phyloP scores from a whole-genome alignment of 2,113 vertebrate species.

The Datnioides undecimradiatus region DNA sequence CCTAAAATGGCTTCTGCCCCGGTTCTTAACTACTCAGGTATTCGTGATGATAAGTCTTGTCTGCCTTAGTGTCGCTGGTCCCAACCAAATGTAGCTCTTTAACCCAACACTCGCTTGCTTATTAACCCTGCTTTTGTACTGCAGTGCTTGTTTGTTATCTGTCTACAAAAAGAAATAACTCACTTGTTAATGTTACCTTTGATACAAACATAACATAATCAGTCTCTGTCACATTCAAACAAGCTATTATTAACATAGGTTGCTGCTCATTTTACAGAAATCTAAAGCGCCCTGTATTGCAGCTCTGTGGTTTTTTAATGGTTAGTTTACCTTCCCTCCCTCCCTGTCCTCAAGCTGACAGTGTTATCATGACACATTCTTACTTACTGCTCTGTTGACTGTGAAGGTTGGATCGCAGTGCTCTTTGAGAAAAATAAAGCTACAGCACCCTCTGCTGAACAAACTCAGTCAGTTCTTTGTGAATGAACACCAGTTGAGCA shows the following conservation, averaged over 20 bases:
- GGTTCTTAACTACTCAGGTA: constrained; percentile 92
- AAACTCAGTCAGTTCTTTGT: neutral
- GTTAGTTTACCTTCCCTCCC: constrained; percentile 11
- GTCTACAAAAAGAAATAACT: neutral
- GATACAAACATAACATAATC: neutral
- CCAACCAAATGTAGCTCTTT: constrained; percentile 28
- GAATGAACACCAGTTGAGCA: neutral
- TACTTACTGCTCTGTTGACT: constrained; percentile 12
- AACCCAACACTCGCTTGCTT: constrained; percentile 36
- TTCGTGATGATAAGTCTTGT: constrained; percentile 49
- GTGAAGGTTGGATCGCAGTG: constrained; percentile 5
- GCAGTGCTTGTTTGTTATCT: neutral
- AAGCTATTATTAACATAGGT: neutral
- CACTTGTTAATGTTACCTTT: neutral
- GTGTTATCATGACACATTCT: constrained; percentile 11
- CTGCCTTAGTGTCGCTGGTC: constrained; percentile 16
- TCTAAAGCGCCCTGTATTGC: neutral
- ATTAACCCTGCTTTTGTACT: constrained; percentile 53
- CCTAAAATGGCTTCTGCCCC: constrained; percentile 94
- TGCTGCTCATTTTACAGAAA: neutral
- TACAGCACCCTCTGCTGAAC: constrained; percentile 71
- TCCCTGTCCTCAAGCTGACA: constrained; percentile 5
- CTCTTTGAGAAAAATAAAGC: constrained; percentile 12
- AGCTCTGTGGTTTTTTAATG: neutral
- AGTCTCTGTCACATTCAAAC: neutral